Evolutionary conservation across 2,797 vertebrate species (phyloP), one percentile per base, ranked within the genome.

Genomic region (Synaphobranchus kaupii): DNA sequence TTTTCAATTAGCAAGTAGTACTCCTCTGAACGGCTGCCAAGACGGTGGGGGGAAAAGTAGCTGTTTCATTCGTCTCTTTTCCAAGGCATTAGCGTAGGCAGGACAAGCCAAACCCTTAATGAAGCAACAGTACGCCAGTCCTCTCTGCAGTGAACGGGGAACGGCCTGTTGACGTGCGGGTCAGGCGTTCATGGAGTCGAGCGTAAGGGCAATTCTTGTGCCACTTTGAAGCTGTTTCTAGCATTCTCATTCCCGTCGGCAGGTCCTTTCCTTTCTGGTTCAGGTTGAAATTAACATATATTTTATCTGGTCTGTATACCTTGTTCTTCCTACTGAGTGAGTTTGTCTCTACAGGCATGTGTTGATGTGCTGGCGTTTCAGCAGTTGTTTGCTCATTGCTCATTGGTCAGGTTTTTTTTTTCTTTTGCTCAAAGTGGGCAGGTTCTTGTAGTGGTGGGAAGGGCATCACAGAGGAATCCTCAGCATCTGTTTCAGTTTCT

Each of bases 1-100:
- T 90, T 89, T 92, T 90, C 90, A 91, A 90, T 92, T 92, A 91
- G 90, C 31, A 73, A 85, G 85, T 91, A 92, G 91, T 91, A 91
- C 87, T 88, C 89, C 83, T 87, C 87, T 92, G 91, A 92, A 89
- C 17, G 52, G 84, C 58, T 92, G 92, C 91, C 90, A 92, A 87
- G 66, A 86, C 7, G 73, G 34, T 7, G 39, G 15, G 73, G 15
- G 34, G 34, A 39, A 50, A 71, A 80, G 85, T 81, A 54, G 90
- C 85, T 76, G 86, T 86, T 87, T 91, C 88, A 89, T 90, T 86
- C 52, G 22, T 50, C 83, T 90, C 84, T 88, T 84, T 86, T 71
- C 87, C 8, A 54, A 66, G 86, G 88, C 84, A 88, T 89, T 89
- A 89, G 86, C 84, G 56, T 56, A 76, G 82, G 86, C 89, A 89